A percentile compares a stretch with the other conserved stretches of the same genome.
phyloP scores from a whole-genome alignment of 1,140 invertebrate species.

The Colletes latitarsis region DNA sequence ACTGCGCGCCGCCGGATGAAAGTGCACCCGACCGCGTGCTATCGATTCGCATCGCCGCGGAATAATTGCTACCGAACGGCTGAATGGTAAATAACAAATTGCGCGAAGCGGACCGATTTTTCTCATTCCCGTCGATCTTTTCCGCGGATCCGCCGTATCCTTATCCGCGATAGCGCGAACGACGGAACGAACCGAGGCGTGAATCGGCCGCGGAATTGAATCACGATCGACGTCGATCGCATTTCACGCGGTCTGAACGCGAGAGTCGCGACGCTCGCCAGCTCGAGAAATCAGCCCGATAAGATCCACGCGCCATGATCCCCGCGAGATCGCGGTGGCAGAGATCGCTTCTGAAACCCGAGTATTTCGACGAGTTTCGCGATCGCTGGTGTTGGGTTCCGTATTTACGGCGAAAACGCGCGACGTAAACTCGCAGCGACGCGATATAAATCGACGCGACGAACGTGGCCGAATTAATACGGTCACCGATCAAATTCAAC shows the following conservation, averaged over 20 bases:
- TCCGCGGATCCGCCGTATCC: background rate
- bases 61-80: conserved; percentile 53
- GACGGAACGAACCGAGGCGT: background rate
- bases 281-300: conserved; percentile 30
- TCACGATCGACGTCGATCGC: conserved; percentile 56
- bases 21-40: conserved; percentile 16
- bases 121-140: conserved; percentile 16
- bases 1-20: conserved; percentile 28
- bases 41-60: conserved; percentile 48
- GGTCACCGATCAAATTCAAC: no score
- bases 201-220: conserved; percentile 33
- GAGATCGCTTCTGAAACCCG: conserved; percentile 36
- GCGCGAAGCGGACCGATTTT: conserved; percentile 15
- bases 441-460: background rate
- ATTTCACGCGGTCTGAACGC: conserved; percentile 30
- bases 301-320: conserved; percentile 29
- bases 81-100: conserved; percentile 54
- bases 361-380: conserved; percentile 22
- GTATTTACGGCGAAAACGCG: conserved; percentile 19
- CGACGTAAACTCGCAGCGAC: background rate
- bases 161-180: conserved; percentile 16
- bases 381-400: conserved; percentile 10
- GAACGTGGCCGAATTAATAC: background rate
- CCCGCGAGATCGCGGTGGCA: conserved; percentile 13
- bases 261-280: background rate